phyloP scores from a whole-genome alignment of 2,797 vertebrate species.

The Rallus crepitans region DNA sequence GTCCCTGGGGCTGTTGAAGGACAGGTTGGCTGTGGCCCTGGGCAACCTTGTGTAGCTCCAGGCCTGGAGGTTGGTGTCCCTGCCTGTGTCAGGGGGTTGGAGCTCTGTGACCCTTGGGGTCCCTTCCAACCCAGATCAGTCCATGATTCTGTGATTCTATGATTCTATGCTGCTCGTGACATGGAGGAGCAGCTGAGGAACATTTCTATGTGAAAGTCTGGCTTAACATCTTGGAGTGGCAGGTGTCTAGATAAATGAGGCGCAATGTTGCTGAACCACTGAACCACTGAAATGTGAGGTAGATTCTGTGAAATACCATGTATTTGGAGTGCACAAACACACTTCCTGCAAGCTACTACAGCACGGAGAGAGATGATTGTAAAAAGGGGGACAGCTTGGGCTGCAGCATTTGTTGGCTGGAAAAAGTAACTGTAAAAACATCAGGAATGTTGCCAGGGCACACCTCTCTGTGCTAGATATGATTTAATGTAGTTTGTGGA shows the following conservation, averaged over 20 bases:
- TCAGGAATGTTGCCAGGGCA: constrained; percentile 32
- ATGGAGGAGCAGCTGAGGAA: neutral
- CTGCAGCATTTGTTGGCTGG: constrained; percentile 38
- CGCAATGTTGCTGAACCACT: constrained; percentile 40
- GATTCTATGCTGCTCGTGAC: neutral
- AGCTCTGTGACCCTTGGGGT: too few relatives aligned
- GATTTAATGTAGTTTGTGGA: constrained; percentile 42
- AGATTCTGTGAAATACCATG: neutral
- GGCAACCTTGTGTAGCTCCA: too few relatives aligned
- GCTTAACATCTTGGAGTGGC: constrained; percentile 27
- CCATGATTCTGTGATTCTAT: too few relatives aligned
- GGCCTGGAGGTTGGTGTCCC: too few relatives aligned
- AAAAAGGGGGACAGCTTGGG: constrained; percentile 16
- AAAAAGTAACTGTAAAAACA: constrained; percentile 56
- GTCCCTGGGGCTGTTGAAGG: too few relatives aligned
- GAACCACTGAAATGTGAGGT: constrained; percentile 31
- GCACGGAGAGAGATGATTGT: neutral
- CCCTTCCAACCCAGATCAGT: too few relatives aligned
- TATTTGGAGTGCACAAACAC: constrained; percentile 44
- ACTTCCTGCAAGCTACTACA: constrained; percentile 21
- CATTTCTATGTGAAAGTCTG: constrained; percentile 11
- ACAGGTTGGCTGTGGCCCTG: too few relatives aligned
- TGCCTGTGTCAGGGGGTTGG: too few relatives aligned
- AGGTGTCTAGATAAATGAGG: constrained; percentile 27
- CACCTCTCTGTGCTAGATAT: constrained; percentile 50